Evolutionary conservation across 1,140 invertebrate genomes (phyloP).

Genomic region (Archivesica marissinica): DNA sequence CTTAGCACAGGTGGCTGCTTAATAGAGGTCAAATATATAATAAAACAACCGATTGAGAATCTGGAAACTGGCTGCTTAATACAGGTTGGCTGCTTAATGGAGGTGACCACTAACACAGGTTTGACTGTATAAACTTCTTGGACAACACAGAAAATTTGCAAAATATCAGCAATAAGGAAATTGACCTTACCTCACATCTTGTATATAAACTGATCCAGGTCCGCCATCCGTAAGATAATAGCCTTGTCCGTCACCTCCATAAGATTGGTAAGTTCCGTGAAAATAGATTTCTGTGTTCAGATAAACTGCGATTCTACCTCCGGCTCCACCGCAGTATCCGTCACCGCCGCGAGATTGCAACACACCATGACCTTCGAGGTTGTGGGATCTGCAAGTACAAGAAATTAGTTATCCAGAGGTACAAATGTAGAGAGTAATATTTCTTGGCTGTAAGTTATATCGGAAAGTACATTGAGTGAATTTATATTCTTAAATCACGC

Average conservation of each 20-base stretch:
- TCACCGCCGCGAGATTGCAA: slow-evolving; percentile 67
- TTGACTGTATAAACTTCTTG: no score
- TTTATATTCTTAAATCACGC: no score
- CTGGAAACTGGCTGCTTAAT: no score
- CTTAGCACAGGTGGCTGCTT: no score
- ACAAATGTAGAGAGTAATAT: no score
- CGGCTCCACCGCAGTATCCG: slow-evolving; percentile 71
- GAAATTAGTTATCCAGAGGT: no score
- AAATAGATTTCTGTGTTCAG: slow-evolving; percentile 69
- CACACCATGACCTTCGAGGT: slow-evolving; percentile 74
- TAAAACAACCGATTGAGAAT: no score
- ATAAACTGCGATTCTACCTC: slow-evolving; percentile 72
- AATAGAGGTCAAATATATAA: no score
- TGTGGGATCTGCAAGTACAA: slow-evolving; percentile 55
- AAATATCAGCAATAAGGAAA: not conserved
- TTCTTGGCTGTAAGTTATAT: no score
- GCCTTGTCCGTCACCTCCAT: slow-evolving; percentile 68
- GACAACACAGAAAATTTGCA: not conserved
- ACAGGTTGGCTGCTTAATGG: no score
- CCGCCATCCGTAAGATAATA: slow-evolving; percentile 70
- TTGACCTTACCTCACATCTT: slow-evolving; percentile 64
- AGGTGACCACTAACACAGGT: no score
- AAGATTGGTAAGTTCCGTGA: slow-evolving; percentile 65
- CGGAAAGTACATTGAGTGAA: no score
- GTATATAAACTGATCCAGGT: slow-evolving; percentile 73